Percentiles rank a stretch among this genome's conserved stretches.
Conservation (phyloP, 2,113 vertebrate species). For the Colaptes auratus region DNA sequence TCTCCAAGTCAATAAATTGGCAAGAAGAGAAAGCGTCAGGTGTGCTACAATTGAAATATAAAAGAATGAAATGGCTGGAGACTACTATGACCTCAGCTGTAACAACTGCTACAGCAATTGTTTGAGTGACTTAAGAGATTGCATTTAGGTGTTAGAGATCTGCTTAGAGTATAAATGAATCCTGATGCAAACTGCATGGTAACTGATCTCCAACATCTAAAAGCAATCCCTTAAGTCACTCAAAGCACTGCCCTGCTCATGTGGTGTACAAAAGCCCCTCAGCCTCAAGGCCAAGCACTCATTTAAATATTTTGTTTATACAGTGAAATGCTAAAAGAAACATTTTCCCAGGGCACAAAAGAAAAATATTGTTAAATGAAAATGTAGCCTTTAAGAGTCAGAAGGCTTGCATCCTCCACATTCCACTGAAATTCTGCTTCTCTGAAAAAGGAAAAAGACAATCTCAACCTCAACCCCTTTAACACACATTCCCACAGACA, state of each 20-base stretch:
- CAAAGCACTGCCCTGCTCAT: neutral
- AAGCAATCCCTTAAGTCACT: neutral
- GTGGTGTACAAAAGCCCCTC: neutral
- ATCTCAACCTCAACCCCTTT: neutral
- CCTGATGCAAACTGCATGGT: neutral
- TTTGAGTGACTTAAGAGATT: neutral
- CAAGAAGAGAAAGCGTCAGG: neutral
- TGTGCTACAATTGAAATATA: neutral
- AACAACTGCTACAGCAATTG: neutral
- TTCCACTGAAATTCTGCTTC: slow-evolving; percentile 19
- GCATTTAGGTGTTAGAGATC: neutral
- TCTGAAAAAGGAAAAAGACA: neutral
- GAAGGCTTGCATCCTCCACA: neutral
- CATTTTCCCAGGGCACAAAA: neutral
- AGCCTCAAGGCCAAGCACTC: neutral
- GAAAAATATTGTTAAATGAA: neutral
- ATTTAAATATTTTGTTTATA: neutral
- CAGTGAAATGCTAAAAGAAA: neutral
- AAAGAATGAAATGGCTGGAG: neutral
- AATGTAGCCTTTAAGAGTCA: neutral
- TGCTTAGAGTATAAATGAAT: neutral
- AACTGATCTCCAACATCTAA: neutral
- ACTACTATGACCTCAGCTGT: neutral
- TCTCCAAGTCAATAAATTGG: neutral
- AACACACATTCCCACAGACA: neutral